A percentile compares a stretch with the other conserved stretches of the same genome.
phyloP scores from a whole-genome alignment of 2,797 vertebrate genomes.

The Poeciliopsis presidionis region DNA sequence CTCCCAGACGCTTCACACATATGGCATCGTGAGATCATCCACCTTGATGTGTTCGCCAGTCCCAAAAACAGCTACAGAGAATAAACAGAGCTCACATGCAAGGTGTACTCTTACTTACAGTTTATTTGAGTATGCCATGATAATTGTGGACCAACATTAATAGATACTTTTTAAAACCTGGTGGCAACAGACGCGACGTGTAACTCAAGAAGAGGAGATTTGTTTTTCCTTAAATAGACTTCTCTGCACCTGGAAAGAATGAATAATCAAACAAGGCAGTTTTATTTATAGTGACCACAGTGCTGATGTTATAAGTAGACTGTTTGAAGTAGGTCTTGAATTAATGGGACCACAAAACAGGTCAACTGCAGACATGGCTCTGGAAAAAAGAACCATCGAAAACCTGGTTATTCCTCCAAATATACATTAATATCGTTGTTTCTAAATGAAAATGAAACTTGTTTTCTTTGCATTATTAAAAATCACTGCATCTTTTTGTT shows the following conservation, averaged over 20 bases:
- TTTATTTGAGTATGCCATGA: not conserved
- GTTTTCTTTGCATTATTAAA: too few relatives aligned
- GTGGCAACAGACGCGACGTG: not conserved
- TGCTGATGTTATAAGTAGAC: not conserved
- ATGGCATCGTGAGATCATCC: slow-evolving; percentile 70
- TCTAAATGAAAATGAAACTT: too few relatives aligned
- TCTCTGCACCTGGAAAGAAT: not conserved
- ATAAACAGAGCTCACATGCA: slow-evolving; percentile 36
- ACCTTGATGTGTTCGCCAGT: slow-evolving; percentile 13
- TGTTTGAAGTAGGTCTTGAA: not conserved
- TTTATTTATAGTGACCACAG: not conserved
- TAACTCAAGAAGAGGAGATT: not conserved
- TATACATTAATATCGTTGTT: too few relatives aligned
- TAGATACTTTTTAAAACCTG: not conserved
- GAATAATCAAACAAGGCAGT: not conserved
- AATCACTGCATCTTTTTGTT: too few relatives aligned
- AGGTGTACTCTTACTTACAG: slow-evolving; percentile 28
- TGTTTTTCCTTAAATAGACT: not conserved
- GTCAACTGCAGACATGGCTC: too few relatives aligned
- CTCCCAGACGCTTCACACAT: slow-evolving; percentile 74
- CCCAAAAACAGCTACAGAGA: slow-evolving; percentile 32
- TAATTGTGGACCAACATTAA: not conserved
- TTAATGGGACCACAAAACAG: not conserved
- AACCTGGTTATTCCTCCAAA: too few relatives aligned
- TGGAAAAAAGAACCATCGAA: too few relatives aligned